Evolutionary conservation across 1,140 invertebrate genomes (phyloP).

Genomic region (Temnothorax curvispinosus): DNA sequence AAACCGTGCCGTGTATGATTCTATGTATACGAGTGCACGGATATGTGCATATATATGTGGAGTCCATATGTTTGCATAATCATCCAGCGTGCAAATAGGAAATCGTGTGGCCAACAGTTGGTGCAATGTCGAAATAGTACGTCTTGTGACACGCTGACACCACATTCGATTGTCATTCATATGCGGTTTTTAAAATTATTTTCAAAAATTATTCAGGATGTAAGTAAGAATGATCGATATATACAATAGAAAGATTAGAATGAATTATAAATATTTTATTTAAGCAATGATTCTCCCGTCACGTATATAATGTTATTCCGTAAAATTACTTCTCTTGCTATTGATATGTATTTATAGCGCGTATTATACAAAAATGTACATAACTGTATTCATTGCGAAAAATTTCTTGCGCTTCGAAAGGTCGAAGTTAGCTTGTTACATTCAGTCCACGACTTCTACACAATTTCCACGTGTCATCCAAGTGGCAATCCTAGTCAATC

Average conservation of each 20-base stretch:
- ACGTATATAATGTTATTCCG: background rate
- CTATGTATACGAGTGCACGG: background rate
- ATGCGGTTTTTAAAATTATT: slow-evolving; percentile 11
- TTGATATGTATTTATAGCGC: background rate
- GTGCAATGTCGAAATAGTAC: background rate
- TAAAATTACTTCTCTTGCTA: background rate
- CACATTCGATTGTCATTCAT: background rate
- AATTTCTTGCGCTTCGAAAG: background rate
- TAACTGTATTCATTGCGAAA: background rate
- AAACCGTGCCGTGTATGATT: background rate
- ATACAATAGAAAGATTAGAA: background rate
- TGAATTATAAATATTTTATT: background rate
- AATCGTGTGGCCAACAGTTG: slow-evolving; percentile 19
- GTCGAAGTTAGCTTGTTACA: background rate
- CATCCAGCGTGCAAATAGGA: slow-evolving; percentile 45
- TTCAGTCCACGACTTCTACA: background rate
- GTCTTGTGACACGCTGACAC: slow-evolving; percentile 19
- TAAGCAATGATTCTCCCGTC: background rate
- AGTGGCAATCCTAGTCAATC: background rate
- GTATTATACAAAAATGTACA: background rate
- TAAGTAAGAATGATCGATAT: background rate
- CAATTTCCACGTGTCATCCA: background rate
- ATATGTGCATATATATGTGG: too few relatives aligned
- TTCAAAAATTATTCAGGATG: background rate
- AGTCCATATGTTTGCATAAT: slow-evolving; percentile 24